These are phyloP conservation scores for Anguilla marmorata DNA, from an alignment of 2,797 vertebrate genomes.

Conservation along the genomic window DNA sequence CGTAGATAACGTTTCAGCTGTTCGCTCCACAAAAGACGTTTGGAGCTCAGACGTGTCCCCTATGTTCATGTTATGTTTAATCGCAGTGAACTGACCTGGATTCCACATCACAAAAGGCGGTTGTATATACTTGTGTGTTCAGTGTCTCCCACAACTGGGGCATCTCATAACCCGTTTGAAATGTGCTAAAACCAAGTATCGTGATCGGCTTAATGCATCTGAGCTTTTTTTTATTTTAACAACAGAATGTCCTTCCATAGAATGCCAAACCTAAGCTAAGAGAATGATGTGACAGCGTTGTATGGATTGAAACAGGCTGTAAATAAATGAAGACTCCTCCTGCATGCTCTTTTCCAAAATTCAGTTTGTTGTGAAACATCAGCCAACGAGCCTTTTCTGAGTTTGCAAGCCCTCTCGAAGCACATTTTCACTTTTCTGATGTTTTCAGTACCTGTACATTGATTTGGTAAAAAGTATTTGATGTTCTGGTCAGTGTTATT, in stretches of 20 bases:
- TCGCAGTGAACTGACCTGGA: neutral
- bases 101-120: neutral
- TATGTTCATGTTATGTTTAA: neutral
- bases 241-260: neutral
- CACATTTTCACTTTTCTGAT: neutral
- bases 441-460: neutral
- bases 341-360: neutral
- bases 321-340: neutral
- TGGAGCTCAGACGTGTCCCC: constrained; percentile 6
- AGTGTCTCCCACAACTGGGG: neutral
- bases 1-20: neutral
- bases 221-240: neutral
- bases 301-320: neutral
- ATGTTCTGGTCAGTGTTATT: neutral
- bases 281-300: neutral
- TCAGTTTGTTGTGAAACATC: neutral
- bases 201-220: neutral
- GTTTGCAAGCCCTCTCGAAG: neutral
- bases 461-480: neutral
- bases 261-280: neutral
- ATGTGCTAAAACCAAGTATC: neutral
- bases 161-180: neutral
- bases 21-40: neutral
- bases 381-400: neutral
- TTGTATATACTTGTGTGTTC: neutral